Conservation (phyloP, 2,797 vertebrate genomes). For the Darevskia mixta region DNA sequence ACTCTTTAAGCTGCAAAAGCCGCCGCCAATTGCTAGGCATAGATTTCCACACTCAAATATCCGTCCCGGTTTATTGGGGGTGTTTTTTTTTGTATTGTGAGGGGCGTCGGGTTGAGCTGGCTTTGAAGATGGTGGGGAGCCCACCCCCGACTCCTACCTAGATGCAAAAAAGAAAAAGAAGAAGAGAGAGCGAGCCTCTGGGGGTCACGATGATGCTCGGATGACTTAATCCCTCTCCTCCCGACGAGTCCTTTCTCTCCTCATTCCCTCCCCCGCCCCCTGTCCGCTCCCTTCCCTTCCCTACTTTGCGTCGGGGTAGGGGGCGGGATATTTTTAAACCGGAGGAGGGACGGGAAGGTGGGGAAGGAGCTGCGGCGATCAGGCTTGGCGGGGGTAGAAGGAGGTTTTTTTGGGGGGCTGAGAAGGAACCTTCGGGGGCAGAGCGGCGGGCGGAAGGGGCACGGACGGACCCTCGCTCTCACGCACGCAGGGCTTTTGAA, state of each 20-base stretch:
- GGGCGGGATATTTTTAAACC: conserved; percentile 17
- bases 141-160: neutral
- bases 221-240: neutral
- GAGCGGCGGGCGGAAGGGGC: neutral
- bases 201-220: neutral
- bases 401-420: neutral
- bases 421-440: neutral
- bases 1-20: neutral
- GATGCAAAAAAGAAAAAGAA: no score
- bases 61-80: neutral
- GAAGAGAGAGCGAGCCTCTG: neutral
- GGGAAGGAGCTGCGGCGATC: neutral
- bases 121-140: neutral
- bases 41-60: neutral
- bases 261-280: neutral
- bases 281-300: rapidly evolving
- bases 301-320: neutral
- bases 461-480: neutral
- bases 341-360: neutral
- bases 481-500: neutral
- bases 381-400: neutral
- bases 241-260: neutral
- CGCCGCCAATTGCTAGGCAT: neutral
- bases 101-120: neutral
- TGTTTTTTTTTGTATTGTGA: neutral